Evolutionary conservation across 2,797 vertebrate genomes (phyloP).

Genomic region (Neosilurus mollespiculum): DNA sequence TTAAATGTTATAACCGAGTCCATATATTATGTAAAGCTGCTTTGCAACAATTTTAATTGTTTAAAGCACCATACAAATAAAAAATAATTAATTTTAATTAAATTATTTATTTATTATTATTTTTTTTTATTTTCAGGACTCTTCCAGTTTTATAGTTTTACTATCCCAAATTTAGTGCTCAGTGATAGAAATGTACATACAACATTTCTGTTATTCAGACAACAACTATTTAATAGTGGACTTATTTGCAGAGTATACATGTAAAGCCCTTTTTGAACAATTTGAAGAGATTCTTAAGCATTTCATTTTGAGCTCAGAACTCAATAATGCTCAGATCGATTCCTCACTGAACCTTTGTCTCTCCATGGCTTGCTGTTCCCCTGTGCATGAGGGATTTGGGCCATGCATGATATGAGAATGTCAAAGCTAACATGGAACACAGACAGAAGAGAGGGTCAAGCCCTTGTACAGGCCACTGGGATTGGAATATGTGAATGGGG

Average conservation of each 20-base stretch:
- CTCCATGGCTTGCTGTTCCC: not conserved
- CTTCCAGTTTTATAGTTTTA: not conserved
- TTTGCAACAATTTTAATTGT: too few species aligned
- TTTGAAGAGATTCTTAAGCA: slow-evolving; percentile 12
- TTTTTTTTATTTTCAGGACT: too few species aligned
- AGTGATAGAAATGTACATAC: not conserved
- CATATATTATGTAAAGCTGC: too few species aligned
- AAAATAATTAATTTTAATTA: too few species aligned
- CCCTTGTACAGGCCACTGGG: slow-evolving; percentile 30
- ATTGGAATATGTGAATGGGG: slow-evolving; percentile 25
- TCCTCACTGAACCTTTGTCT: slow-evolving; percentile 1
- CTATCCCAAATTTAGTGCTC: not conserved
- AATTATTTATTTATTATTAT: too few species aligned
- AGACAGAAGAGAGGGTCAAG: slow-evolving; percentile 24
- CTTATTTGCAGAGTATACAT: not conserved
- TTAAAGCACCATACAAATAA: too few species aligned
- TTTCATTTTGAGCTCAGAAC: slow-evolving; percentile 9
- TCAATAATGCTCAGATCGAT: slow-evolving; percentile 24
- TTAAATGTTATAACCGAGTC: too few species aligned
- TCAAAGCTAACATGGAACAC: slow-evolving; percentile 13
- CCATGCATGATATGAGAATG: not conserved
- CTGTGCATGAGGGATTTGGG: not conserved
- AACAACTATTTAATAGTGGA: not conserved
- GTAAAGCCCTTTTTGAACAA: not conserved
- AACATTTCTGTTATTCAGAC: not conserved